These are phyloP conservation scores for Lasioglossum villosulum DNA, from an alignment of 2,888 invertebrate genomes.

Conservation along the genomic window DNA sequence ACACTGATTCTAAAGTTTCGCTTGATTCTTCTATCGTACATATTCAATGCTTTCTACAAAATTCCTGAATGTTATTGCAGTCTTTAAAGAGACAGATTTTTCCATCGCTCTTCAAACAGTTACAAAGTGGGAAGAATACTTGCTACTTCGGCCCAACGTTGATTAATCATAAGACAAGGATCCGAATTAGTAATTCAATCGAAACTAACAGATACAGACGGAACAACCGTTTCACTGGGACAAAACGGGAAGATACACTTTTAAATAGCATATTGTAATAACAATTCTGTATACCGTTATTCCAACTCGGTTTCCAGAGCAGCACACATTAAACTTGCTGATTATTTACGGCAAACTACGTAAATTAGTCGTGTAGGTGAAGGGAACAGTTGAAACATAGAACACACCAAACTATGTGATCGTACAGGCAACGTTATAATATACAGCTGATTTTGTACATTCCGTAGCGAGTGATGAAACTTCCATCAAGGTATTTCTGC, in stretches of 20 bases:
- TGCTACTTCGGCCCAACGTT: background rate
- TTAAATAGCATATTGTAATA: background rate
- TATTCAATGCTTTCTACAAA: background rate
- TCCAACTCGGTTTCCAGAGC: background rate
- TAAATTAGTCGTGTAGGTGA: slow-evolving; percentile 12
- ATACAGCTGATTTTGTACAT: slow-evolving; percentile 60
- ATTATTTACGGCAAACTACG: slow-evolving; percentile 21
- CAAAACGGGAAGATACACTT: background rate
- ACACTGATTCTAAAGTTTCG: background rate
- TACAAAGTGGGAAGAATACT: background rate
- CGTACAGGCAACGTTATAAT: slow-evolving; percentile 25
- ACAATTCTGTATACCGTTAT: slow-evolving; percentile 3
- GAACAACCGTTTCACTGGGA: background rate
- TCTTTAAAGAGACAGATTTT: too few relatives aligned
- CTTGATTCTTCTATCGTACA: background rate
- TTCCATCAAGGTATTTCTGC: slow-evolving; percentile 56
- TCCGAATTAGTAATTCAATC: too few relatives aligned
- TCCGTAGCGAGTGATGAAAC: slow-evolving; percentile 36
- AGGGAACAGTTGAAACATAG: slow-evolving; percentile 25
- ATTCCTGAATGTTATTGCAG: background rate
- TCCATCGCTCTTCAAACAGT: background rate
- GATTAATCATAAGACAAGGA: background rate
- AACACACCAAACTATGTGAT: slow-evolving; percentile 31
- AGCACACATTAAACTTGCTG: slow-evolving; percentile 2
- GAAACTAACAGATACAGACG: background rate